These are phyloP conservation scores for Ictidomys tridecemlineatus DNA, from an alignment of 2,113 vertebrate species.

Conservation along the genomic window DNA sequence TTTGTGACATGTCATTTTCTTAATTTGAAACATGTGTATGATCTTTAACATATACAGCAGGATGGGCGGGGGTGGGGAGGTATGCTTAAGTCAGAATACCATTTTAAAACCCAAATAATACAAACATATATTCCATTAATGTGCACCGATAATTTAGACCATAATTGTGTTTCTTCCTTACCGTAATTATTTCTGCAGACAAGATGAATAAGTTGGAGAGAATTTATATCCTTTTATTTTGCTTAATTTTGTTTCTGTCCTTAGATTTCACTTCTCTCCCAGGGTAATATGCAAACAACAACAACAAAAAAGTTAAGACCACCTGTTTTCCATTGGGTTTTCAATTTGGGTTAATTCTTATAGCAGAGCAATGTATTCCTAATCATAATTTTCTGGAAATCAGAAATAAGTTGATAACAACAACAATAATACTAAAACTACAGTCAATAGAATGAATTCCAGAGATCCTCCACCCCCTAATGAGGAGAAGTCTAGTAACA, in stretches of 20 bases:
- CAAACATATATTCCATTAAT: conserved; percentile 8
- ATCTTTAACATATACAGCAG: conserved; percentile 30
- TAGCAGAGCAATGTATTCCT: conserved; percentile 60
- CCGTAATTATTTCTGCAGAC: conserved; percentile 61
- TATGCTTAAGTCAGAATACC: neutral
- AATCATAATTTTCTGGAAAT: conserved; percentile 73
- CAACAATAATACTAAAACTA: neutral
- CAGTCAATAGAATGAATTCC: conserved; percentile 60
- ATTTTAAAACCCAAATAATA: conserved; percentile 17
- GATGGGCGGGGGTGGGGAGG: neutral
- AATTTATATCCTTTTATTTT: conserved; percentile 67
- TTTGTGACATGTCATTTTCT: conserved; percentile 70
- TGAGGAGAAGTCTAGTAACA: neutral
- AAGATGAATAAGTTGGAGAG: conserved; percentile 69
- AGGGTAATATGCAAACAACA: conserved; percentile 40
- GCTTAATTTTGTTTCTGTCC: conserved; percentile 74
- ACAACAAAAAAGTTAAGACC: neutral
- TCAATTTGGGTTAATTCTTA: conserved; percentile 64
- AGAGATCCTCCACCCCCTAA: neutral
- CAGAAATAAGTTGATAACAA: conserved; percentile 67
- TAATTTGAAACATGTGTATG: conserved; percentile 77
- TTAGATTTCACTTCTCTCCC: conserved; percentile 77
- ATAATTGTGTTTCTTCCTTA: neutral
- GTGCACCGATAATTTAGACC: conserved; percentile 29
- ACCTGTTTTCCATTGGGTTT: conserved; percentile 84